Evolutionary conservation across 2,888 invertebrate species (phyloP).

Genomic region (Lutraria lutraria): DNA sequence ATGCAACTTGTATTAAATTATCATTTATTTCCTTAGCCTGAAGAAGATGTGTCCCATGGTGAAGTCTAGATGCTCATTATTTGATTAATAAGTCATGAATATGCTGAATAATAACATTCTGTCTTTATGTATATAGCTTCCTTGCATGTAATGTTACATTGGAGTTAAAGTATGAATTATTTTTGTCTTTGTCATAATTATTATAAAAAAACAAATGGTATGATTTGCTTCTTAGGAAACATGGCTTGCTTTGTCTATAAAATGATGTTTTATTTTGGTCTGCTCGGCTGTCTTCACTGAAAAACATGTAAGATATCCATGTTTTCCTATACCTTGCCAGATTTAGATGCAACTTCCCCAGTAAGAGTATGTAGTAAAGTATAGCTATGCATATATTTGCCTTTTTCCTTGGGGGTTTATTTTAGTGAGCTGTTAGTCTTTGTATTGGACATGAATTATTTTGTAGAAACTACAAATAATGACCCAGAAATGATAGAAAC

Average conservation of each 20-base stretch:
- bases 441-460: too few species aligned
- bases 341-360: too few species aligned
- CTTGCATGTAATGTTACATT: constrained; percentile 11
- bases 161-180: background rate
- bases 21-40: constrained; percentile 8
- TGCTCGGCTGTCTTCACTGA: too few species aligned
- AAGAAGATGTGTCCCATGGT: constrained; percentile 9
- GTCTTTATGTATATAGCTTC: background rate
- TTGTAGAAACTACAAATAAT: too few species aligned
- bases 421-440: too few species aligned
- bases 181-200: background rate
- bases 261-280: too few species aligned
- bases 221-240: background rate
- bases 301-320: too few species aligned
- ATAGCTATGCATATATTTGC: background rate
- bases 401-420: background rate
- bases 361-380: too few species aligned
- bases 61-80: background rate
- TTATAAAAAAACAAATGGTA: too few species aligned
- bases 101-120: background rate
- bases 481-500: too few species aligned
- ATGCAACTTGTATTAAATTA: constrained; percentile 9
- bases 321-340: too few species aligned
- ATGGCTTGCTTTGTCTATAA: background rate
- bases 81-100: constrained; percentile 18